Conservation (phyloP, 1,140 invertebrate species). For the Rhopalosiphum padi region DNA sequence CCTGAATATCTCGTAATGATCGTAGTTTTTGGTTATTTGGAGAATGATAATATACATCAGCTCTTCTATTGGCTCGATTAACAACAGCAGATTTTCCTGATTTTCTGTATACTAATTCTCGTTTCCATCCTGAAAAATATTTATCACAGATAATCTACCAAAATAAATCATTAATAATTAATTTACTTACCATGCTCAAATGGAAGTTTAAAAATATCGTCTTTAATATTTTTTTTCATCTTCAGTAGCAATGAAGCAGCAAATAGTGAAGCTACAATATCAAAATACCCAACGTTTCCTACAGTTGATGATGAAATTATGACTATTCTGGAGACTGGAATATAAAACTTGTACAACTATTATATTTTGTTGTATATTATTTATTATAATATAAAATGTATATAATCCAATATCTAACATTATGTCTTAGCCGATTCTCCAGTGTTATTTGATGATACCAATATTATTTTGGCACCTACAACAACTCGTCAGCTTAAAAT, state of each 20-base stretch:
- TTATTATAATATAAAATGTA: too few relatives aligned
- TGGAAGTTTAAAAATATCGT: slow-evolving; percentile 68
- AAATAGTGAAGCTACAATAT: too few relatives aligned
- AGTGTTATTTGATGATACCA: too few relatives aligned
- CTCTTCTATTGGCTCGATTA: slow-evolving; percentile 65
- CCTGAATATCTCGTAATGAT: slow-evolving; percentile 71
- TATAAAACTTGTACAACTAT: too few relatives aligned
- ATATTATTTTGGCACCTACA: too few relatives aligned
- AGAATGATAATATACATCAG: slow-evolving; percentile 80
- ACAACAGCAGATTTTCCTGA: slow-evolving; percentile 63
- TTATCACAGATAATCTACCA: not conserved
- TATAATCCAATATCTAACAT: too few relatives aligned
- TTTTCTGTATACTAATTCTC: slow-evolving; percentile 76
- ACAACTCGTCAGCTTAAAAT: too few relatives aligned
- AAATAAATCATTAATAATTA: not conserved
- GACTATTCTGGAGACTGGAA: not conserved
- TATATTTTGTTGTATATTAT: too few relatives aligned
- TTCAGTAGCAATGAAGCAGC: too few relatives aligned
- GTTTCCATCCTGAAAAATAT: slow-evolving; percentile 69
- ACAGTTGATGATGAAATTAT: not conserved
- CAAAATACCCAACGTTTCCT: not conserved
- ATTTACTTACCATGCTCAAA: slow-evolving; percentile 68
- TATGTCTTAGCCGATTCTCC: too few relatives aligned
- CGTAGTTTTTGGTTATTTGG: slow-evolving; percentile 76
- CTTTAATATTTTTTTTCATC: too few relatives aligned